Evolutionary conservation across 2,888 invertebrate genomes (phyloP).

Genomic region (Clistopyga incitator): DNA sequence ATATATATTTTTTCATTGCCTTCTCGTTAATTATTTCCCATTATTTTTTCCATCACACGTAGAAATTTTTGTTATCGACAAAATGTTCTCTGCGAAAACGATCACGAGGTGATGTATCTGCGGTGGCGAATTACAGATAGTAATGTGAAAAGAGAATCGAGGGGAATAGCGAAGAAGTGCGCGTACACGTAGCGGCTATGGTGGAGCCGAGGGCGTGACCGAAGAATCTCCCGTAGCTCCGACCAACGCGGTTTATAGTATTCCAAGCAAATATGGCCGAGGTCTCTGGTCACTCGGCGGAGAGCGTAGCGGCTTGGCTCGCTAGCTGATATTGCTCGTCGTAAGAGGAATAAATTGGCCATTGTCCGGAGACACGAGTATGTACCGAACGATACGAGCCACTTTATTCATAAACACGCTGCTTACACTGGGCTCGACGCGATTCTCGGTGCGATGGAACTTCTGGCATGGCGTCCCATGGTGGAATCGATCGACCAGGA

Average conservation of each 20-base stretch:
- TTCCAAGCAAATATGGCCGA: slow-evolving; percentile 66
- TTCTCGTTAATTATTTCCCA: no score
- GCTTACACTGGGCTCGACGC: slow-evolving; percentile 50
- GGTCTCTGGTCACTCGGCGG: slow-evolving; percentile 46
- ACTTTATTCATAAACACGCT: slow-evolving; percentile 69
- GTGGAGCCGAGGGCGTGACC: slow-evolving; percentile 63
- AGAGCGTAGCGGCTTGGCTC: slow-evolving; percentile 22
- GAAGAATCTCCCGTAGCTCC: slow-evolving; percentile 63
- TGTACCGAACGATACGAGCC: slow-evolving; percentile 68
- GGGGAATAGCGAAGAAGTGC: slow-evolving; percentile 25
- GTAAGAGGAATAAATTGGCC: slow-evolving; percentile 67
- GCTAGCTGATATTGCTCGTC: slow-evolving; percentile 36
- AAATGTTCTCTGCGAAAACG: not conserved
- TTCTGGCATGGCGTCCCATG: slow-evolving; percentile 42
- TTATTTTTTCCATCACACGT: not conserved
- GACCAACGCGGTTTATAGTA: slow-evolving; percentile 62
- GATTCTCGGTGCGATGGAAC: slow-evolving; percentile 46
- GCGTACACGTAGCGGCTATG: slow-evolving; percentile 38
- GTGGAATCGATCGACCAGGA: slow-evolving; percentile 65
- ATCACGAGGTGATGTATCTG: slow-evolving; percentile 2
- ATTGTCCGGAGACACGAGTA: slow-evolving; percentile 65
- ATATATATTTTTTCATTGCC: no score
- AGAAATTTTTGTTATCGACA: not conserved
- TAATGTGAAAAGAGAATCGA: not conserved
- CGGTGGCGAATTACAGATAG: slow-evolving; percentile 3